Evolutionary conservation across 2,113 vertebrate genomes (phyloP).

Genomic region (Ariopsis seemanni): DNA sequence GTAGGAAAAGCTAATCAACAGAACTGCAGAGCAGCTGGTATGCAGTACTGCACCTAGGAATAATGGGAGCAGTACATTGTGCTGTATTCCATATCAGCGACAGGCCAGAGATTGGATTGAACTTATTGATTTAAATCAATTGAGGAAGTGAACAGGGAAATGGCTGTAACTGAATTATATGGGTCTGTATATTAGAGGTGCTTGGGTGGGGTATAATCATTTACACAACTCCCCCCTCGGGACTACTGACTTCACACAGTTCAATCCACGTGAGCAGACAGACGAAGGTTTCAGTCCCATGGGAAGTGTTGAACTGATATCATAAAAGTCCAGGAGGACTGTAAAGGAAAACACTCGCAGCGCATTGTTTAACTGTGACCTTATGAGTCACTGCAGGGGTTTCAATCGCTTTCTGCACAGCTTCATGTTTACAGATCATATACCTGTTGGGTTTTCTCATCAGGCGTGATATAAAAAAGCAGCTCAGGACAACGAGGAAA

Average conservation of each 20-base stretch:
- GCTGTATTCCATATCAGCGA: slow-evolving; percentile 57
- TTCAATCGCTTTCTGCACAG: neutral
- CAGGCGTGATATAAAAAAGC: slow-evolving; percentile 6
- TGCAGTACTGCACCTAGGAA: neutral
- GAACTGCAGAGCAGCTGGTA: slow-evolving; percentile 14
- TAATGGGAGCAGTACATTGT: slow-evolving; percentile 46
- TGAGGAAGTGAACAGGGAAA: slow-evolving; percentile 54
- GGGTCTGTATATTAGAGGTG: slow-evolving; percentile 36
- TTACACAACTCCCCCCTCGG: slow-evolving; percentile 28
- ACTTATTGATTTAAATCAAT: slow-evolving; percentile 70
- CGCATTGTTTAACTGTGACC: neutral
- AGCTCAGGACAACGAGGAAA: neutral
- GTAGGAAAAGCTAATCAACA: neutral
- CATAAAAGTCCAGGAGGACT: slow-evolving; percentile 20
- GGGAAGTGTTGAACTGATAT: slow-evolving; percentile 49
- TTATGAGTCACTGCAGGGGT: neutral
- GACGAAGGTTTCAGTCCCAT: slow-evolving; percentile 6
- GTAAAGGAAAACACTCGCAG: neutral
- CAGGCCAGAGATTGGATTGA: slow-evolving; percentile 64
- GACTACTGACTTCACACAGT: slow-evolving; percentile 33
- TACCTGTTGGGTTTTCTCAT: neutral
- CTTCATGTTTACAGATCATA: neutral
- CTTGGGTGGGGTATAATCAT: slow-evolving; percentile 30
- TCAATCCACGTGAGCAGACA: slow-evolving; percentile 28
- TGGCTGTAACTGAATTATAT: slow-evolving; percentile 55